Base-by-base conservation (phyloP, 2,888 invertebrate genomes). In the Minunthozetes semirufus region DNA sequence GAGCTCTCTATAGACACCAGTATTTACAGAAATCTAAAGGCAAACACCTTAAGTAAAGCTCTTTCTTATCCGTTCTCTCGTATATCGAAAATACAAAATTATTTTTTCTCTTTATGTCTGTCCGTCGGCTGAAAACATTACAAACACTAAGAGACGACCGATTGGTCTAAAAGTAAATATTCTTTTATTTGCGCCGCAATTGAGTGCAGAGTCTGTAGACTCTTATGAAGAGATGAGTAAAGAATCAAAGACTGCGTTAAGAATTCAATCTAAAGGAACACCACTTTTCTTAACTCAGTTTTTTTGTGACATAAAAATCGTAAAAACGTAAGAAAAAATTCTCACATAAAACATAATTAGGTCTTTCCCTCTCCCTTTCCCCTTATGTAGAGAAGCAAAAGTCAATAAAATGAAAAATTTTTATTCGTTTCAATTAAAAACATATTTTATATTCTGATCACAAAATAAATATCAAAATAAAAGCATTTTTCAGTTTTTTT, bases 1-100 rank as follows among this genome's bases (percentile, higher is more conserved):
- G 27, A 19, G 17, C 38, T 29, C 63, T 33, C 33, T 63, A 25
- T 56, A 42, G 42, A 42, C 42, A 25, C 56, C 25, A 22, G 33
- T 68, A 68, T 68, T 68, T 63, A 46, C 42, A 33, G 11, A 42
- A 68, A 68, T 42, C 68, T 5, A n/a, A 68, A 42, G n/a, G 68
- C 68, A 68, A 68, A 68, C 42, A 68, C 42, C 42, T 68, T 68
- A 38, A 38, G 19, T 17, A 42, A 68, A 46, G 38, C 46, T 22
- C 13, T 42, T 38, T 19, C 42, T 68, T 68, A 38, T 38, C 22
- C 68, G 42, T 68, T 68, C 68, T 11, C 68, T 68, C 42, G 42
- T 42, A 42, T 42, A 42, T 42, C 42, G 3, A 56, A 56, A 56
- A 56, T 25, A 56, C 56, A 61, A 61, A 29, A 61, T 61, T 61